Evolutionary conservation across 2,797 vertebrate genomes (phyloP), one percentile per base, ranked within the genome.

Genomic region (Nannoperca australis): DNA sequence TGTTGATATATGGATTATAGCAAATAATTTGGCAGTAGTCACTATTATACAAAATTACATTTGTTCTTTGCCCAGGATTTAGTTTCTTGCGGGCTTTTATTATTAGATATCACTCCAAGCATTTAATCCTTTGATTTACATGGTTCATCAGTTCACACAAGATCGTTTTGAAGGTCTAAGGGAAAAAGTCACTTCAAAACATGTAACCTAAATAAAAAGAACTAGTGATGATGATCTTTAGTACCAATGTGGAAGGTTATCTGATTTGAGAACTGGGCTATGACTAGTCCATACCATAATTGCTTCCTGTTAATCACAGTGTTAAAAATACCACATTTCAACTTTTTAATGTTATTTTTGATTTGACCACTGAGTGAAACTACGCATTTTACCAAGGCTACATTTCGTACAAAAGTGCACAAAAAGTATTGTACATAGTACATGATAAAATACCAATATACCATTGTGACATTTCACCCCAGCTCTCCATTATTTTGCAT

Each of bases 1-100:
- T 93, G 92, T 92, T 93, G 88, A 92, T 93, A 91, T 87, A 90
- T 89, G 91, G 92, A 94, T 95, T 93, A 94, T 59, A 84, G 68
- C 82, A 81, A 90, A 90, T 86, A 64, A 88, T 86, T 90, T 92
- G 87, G 93, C 91, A 68, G 66, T 42, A 55, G 83, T 93, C 89
- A 85, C 90, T 83, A 78, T 94, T 93, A 89, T 71, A 81, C 88
- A 70, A 93, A 94, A 94, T 94, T 89, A 73, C 86, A 91, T 92
- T 90, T 92, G 87, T 86, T 93, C 91, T 93, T 92, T 89, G 77
- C 88, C 62, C 74, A 84, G 92, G 91, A 94, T 94, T 94, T 91
- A 87, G 79, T 77, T 88, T 82, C 84, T 85, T 87, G 70, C 86
- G 68, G 76, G 71, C 77, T 91, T 91, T 91, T 88, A 91, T 90